Conservation (phyloP, 2,797 vertebrate species). For the Acanthurus lineatus region DNA sequence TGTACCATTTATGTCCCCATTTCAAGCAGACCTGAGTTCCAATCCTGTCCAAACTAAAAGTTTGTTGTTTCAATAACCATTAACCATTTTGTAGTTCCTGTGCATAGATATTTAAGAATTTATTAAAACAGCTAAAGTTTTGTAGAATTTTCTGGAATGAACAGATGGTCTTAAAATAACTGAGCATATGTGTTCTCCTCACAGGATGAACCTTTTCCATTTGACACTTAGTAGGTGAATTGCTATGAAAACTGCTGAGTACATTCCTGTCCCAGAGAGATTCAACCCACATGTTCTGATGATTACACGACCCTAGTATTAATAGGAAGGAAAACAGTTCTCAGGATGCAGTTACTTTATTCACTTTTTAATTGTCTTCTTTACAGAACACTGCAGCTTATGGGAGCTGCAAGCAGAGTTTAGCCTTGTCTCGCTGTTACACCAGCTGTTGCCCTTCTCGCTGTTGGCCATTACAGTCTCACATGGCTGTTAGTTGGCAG, state of each 20-base stretch:
- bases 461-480: constrained; percentile 41
- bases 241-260: background rate
- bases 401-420: background rate
- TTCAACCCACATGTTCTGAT: background rate
- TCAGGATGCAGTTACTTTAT: background rate
- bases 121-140: background rate
- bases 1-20: no score
- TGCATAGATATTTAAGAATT: background rate
- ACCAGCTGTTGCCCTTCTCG: constrained; percentile 48
- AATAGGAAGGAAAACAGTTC: background rate
- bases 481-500: constrained; percentile 43
- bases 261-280: background rate
- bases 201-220: background rate
- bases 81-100: no score
- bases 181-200: background rate
- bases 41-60: no score
- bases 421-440: constrained; percentile 4
- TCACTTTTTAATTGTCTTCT: background rate
- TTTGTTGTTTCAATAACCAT: background rate
- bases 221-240: background rate
- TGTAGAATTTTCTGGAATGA: background rate
- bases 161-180: background rate
- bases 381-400: background rate
- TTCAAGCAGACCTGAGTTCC: background rate
- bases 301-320: background rate